A percentile compares a stretch with the other conserved stretches of the same genome.
phyloP scores from a whole-genome alignment of 2,113 vertebrate genomes.

The Vidua macroura region DNA sequence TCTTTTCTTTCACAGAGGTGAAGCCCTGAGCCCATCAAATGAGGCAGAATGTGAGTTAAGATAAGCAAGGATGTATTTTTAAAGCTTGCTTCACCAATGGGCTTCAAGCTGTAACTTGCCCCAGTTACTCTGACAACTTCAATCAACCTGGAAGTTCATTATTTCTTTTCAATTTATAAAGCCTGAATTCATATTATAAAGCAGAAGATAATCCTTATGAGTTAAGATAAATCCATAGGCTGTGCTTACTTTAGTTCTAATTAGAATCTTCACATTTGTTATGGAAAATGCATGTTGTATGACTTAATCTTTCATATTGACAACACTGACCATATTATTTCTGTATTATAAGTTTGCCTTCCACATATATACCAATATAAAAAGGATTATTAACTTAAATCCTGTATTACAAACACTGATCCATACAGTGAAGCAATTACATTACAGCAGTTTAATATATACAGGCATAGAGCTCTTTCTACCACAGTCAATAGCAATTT shows the following conservation, averaged over 20 bases:
- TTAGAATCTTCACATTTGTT: constrained; percentile 6
- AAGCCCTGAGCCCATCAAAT: not conserved
- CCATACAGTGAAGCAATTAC: constrained; percentile 22
- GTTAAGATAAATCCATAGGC: constrained; percentile 23
- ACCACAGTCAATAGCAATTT: constrained; percentile 25
- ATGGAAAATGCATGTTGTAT: not conserved
- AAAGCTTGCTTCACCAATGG: accelerated
- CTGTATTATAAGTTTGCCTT: constrained; percentile 19
- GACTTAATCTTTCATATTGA: constrained; percentile 1
- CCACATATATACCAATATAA: constrained; percentile 10
- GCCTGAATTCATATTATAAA: constrained; percentile 14
- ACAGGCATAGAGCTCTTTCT: not conserved
- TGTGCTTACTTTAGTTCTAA: constrained; percentile 14
- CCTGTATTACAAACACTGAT: constrained; percentile 30
- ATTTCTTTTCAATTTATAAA: constrained; percentile 17
- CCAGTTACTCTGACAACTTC: not conserved
- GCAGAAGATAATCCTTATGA: constrained; percentile 25
- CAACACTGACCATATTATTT: not conserved
- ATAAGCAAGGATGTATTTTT: constrained; percentile 28
- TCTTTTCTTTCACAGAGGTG: not conserved
- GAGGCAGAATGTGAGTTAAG: not conserved
- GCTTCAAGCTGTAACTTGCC: not conserved
- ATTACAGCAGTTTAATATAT: constrained; percentile 14
- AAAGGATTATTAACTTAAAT: constrained; percentile 58
- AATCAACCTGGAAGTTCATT: constrained; percentile 10